Base-by-base conservation (phyloP, 35 echinoderm and acorn worm genomes). In the Ophioderma brevispina region DNA sequence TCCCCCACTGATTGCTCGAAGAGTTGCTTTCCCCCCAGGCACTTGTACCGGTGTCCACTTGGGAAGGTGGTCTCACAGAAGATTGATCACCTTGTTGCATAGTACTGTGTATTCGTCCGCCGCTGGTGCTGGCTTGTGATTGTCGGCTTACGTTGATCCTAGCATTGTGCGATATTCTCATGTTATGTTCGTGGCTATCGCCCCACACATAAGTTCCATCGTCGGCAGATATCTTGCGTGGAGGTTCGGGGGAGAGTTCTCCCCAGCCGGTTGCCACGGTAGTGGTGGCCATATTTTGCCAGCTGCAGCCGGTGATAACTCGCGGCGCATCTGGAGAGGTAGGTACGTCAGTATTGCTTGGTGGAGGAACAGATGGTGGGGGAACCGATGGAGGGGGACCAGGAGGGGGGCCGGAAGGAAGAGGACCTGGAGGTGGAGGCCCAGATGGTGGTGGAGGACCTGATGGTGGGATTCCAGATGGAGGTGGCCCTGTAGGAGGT, bases 151-250 rank as follows among this genome's bases (percentile, higher is more conserved):
- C 17, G 56, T 85, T 91, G 33, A 64, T 40, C 10, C 86, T 75
- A 39, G 76, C 31, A 37, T 75, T 77, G 46, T 49, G 79, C 35
- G 89, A 81, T 31, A 98, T 76, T 78, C 92, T 84, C 25, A 80
- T 39, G 78, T 99, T 99, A 88, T 99, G 97, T 76, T 99, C 94
- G 38, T 36, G 88, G 39, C 87, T 85, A 78, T 99, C 94, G 38
- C 97, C 97, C 97, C 97, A 99, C 40, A 92, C 91, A 70, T 89
- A 92, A 32, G 97, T 99, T 25, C 97, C 97, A 95, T 99, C 94
- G 76, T 99, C 97, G 18, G 89, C 83, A 38, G 86, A 59, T 38
- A 85, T 81, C 32, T 81, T 86, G 43, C 88, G 82, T 23, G 23
- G 35, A 37, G 78, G 41, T 17, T 50, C 41, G 1, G 89, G 80